Base-by-base conservation (phyloP, 2,113 vertebrate genomes). In the Excalfactoria chinensis region DNA sequence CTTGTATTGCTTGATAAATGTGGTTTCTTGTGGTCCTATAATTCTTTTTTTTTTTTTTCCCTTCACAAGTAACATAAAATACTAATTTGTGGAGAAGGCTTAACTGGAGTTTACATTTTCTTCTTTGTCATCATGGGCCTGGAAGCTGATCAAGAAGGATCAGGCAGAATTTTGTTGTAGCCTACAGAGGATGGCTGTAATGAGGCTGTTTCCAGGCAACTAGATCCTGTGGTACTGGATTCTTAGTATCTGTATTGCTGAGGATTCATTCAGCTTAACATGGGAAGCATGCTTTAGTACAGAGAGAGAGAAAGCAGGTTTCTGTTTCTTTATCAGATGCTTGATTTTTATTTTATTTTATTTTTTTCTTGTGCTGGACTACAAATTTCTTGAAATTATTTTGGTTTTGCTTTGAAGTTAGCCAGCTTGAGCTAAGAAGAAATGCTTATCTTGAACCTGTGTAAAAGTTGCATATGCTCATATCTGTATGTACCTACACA, bases 141-240 rank as follows among this genome's bases (percentile, higher is more conserved):
- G 96, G 94, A 89, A 73, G 96, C 96, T 97, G 93, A 89, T 96
- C 91, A 93, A 96, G 78, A 96, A 93, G 93, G 96, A 96, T 90
- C 92, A 96, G 89, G 95, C 93, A 94, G 87, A 96, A 96, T 95
- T 97, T 97, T 77, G 86, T 92, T 62, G 58, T 93, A 90, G 69
- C 68, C 82, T 86, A 66, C 69, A 84, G 71, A 68, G 94, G 85
- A 73, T 94, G 79, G 68, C 91, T 95, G 90, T 93, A 96, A 94
- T 95, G 91, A 94, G 75, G 58, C 87, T 74, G 96, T 97, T 97
- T 96, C 97, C 74, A 96, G 88, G 97, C 97, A 97, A 97, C 96
- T 62, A n/a, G 79, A 85, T 90, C 93, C 93, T 56, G 9, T 96
- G 84, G 93, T 96, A 73, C 90, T 95, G 90, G 62, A 92, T 95